These are phyloP conservation scores for Equus przewalskii DNA, from an alignment of 2,113 vertebrate species.

Conservation along the genomic window DNA sequence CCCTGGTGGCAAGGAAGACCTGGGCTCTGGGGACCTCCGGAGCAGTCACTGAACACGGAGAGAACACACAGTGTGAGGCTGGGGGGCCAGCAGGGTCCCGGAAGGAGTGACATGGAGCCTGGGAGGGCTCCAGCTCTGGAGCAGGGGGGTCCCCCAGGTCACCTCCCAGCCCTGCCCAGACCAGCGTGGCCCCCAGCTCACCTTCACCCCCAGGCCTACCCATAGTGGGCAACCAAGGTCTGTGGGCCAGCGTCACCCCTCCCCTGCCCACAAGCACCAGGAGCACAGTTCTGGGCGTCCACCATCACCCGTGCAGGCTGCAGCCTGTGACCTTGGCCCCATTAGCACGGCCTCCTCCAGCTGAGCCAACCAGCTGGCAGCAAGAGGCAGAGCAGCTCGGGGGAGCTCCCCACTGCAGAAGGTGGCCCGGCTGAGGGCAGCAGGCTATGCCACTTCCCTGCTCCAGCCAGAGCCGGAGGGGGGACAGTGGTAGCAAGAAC, in stretches of 20 bases:
- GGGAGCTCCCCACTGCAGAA: not conserved
- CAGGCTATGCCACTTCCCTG: not conserved
- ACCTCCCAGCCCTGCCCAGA: not conserved
- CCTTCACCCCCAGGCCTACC: not conserved
- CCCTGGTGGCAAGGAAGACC: not conserved
- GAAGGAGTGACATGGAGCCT: not conserved
- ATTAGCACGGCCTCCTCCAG: not conserved
- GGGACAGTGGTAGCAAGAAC: too few relatives aligned
- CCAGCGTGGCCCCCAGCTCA: not conserved
- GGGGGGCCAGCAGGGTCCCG: not conserved
- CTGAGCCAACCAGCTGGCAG: not conserved
- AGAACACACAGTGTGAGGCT: not conserved
- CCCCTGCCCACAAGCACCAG: not conserved
- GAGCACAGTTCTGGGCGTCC: not conserved
- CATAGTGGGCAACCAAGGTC: not conserved
- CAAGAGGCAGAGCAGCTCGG: not conserved
- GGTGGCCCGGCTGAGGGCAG: not conserved
- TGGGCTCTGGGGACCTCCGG: not conserved
- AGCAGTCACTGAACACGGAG: not conserved
- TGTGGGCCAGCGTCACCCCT: not conserved
- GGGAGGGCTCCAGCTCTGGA: not conserved
- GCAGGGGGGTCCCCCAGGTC: not conserved
- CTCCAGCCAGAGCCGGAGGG: not conserved
- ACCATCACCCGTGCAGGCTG: not conserved
- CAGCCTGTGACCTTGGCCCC: constrained; percentile 14